Evolutionary conservation across 2,797 vertebrate genomes (phyloP).

Genomic region (Eulemur rubriventer): DNA sequence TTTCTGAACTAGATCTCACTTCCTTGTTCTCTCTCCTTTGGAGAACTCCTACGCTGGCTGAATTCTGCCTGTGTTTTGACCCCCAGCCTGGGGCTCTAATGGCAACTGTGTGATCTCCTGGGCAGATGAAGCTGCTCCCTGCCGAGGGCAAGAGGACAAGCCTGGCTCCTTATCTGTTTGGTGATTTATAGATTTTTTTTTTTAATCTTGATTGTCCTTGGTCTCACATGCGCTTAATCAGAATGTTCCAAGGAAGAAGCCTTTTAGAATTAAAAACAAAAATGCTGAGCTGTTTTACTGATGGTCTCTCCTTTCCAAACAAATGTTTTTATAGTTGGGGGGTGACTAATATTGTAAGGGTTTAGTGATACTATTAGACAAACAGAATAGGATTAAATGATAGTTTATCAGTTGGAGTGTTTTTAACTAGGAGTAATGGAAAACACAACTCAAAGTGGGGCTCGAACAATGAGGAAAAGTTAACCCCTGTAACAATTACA

Average conservation of each 20-base stretch:
- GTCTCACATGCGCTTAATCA: background rate
- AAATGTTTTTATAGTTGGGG: background rate
- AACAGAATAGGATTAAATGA: background rate
- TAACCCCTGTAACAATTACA: rapidly evolving
- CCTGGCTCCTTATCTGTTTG: background rate
- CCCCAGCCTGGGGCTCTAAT: background rate
- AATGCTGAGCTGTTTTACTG: background rate
- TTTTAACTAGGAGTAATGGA: background rate
- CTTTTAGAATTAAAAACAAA: background rate
- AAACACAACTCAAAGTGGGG: background rate
- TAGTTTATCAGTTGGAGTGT: background rate
- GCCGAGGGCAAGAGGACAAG: background rate
- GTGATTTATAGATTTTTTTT: constrained; percentile 3
- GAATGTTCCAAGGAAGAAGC: background rate
- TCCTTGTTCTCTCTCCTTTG: background rate
- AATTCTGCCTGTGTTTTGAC: background rate
- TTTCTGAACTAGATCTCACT: background rate
- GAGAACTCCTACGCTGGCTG: background rate
- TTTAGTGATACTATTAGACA: background rate
- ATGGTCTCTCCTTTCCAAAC: background rate
- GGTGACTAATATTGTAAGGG: background rate
- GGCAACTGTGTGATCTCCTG: background rate
- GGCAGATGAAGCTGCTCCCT: background rate
- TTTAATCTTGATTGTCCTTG: background rate
- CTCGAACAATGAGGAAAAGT: background rate